Evolutionary conservation across 2,797 vertebrate genomes (phyloP).

Genomic region (Sparidentex hasta): DNA sequence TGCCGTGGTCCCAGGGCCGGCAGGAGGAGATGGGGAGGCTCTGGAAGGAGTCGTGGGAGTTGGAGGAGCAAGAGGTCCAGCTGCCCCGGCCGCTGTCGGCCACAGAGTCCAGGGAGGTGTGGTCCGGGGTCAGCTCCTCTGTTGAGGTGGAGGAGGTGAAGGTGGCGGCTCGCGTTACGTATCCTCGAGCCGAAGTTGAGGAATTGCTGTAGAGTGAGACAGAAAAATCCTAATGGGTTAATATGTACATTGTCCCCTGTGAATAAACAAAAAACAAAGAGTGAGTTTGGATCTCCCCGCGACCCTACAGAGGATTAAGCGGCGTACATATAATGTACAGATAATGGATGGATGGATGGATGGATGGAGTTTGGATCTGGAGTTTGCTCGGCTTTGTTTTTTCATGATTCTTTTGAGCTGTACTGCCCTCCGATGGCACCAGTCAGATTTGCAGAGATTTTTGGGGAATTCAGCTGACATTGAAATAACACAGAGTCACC

Average conservation of each 20-base stretch:
- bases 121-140: slow-evolving; percentile 92
- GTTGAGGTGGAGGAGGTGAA: slow-evolving; percentile 89
- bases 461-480: too few relatives aligned
- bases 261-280: neutral
- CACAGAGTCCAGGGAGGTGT: slow-evolving; percentile 86
- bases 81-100: slow-evolving; percentile 95
- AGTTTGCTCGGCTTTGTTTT: too few relatives aligned
- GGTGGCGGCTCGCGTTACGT: slow-evolving; percentile 81
- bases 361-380: too few relatives aligned
- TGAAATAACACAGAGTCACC: too few relatives aligned
- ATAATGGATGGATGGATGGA: too few relatives aligned
- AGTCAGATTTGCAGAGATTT: too few relatives aligned
- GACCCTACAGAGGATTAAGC: too few relatives aligned
- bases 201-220: slow-evolving; percentile 46
- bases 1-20: slow-evolving; percentile 87
- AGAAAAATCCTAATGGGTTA: neutral
- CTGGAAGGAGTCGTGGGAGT: slow-evolving; percentile 96
- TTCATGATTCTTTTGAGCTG: too few relatives aligned
- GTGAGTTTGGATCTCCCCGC: too few relatives aligned
- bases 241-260: neutral
- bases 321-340: too few relatives aligned
- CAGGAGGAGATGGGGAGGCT: slow-evolving; percentile 89
- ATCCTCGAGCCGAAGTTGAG: slow-evolving; percentile 76
- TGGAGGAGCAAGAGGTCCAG: slow-evolving; percentile 98
- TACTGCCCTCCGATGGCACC: too few relatives aligned